Evolutionary conservation across 2,113 vertebrate species (phyloP).

Genomic region (Synodontis membranacea): DNA sequence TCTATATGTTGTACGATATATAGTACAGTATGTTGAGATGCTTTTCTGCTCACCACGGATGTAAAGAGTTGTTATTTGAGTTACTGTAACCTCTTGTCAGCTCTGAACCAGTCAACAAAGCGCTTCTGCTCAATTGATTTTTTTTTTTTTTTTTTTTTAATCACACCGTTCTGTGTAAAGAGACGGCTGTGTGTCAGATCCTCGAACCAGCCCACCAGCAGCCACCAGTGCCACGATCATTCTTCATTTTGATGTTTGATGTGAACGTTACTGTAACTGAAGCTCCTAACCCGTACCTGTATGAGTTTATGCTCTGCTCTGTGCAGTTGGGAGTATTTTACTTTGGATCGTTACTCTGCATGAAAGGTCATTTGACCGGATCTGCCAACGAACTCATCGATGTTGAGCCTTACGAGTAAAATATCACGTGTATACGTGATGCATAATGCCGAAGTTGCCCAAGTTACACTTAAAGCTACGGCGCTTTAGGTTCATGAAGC

Average conservation of each 20-base stretch:
- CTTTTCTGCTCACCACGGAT: neutral
- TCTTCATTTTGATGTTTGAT: neutral
- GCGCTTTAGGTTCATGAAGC: constrained; percentile 3
- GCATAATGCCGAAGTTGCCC: neutral
- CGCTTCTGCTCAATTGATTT: neutral
- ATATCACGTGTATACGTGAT: too few relatives aligned
- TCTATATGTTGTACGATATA: neutral
- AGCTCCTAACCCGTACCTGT: neutral
- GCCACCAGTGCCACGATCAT: neutral
- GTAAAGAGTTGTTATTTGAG: neutral
- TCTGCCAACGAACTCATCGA: neutral
- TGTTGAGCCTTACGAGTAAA: neutral
- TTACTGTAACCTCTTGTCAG: neutral
- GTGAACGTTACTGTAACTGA: neutral
- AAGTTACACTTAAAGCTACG: neutral
- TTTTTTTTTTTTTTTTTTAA: neutral
- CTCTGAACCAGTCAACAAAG: neutral
- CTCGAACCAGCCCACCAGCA: neutral
- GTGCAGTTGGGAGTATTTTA: neutral
- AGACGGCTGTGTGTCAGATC: neutral
- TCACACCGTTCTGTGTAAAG: neutral
- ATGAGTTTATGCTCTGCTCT: neutral
- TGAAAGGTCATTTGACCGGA: neutral
- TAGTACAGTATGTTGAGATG: neutral
- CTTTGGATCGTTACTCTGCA: neutral